A percentile compares a stretch with the other conserved stretches of the same genome.
phyloP scores from a whole-genome alignment of 2,113 vertebrate species.

The Tragelaphus scriptus region DNA sequence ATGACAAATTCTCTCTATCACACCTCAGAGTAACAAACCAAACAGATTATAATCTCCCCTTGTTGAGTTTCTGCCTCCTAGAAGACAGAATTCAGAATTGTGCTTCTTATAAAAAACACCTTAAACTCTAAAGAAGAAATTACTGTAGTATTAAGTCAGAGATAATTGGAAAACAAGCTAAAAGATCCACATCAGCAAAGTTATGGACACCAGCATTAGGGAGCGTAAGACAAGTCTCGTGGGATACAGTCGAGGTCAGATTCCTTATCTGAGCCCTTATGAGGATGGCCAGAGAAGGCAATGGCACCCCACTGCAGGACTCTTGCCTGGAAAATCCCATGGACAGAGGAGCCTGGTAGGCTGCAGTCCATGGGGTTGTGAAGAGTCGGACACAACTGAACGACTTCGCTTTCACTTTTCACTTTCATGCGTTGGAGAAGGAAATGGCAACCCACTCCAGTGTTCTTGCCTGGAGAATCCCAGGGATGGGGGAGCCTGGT shows the following conservation, averaged over 20 bases:
- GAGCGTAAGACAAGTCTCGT: background rate
- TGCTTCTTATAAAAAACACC: background rate
- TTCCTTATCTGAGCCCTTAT: background rate
- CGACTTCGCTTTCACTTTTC: too few relatives aligned
- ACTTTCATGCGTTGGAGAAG: too few relatives aligned
- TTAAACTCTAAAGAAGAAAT: background rate
- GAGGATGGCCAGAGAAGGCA: background rate
- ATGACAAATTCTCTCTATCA: background rate
- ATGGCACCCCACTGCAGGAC: too few relatives aligned
- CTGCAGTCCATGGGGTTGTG: too few relatives aligned
- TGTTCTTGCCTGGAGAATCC: too few relatives aligned
- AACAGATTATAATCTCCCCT: background rate
- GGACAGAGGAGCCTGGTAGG: too few relatives aligned
- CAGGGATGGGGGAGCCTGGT: too few relatives aligned
- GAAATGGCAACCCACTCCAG: too few relatives aligned
- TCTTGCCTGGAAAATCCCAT: too few relatives aligned
- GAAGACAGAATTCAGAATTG: background rate
- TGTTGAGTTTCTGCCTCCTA: background rate
- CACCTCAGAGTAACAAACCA: background rate
- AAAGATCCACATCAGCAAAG: background rate
- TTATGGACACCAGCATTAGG: accelerated
- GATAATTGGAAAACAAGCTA: background rate
- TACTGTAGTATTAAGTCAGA: background rate
- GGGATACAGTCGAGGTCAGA: background rate
- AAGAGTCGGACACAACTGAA: too few relatives aligned